Evolutionary conservation across 2,888 invertebrate species (phyloP).

Genomic region (Poecilus cupreus): DNA sequence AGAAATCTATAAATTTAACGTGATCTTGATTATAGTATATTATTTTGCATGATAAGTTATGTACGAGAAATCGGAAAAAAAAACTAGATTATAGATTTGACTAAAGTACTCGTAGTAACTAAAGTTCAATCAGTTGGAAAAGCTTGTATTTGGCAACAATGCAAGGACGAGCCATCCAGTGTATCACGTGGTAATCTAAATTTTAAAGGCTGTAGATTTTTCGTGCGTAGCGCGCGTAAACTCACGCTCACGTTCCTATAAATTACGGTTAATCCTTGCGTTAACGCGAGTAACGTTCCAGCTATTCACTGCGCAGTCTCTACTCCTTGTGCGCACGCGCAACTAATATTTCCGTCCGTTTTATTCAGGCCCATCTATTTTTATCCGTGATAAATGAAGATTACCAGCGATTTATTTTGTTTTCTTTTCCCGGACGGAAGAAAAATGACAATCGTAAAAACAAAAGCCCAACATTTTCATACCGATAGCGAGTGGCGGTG

Average conservation of each 20-base stretch:
- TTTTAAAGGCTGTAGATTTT: constrained; percentile 37
- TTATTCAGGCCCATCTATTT: constrained; percentile 57
- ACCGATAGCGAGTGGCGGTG: constrained; percentile 32
- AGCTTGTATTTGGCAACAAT: not conserved
- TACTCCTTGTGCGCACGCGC: not conserved
- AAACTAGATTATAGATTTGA: no score
- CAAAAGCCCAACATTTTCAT: constrained; percentile 56
- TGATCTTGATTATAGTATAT: no score
- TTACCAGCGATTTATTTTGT: constrained; percentile 58
- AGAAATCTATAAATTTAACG: no score
- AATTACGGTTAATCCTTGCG: constrained; percentile 45
- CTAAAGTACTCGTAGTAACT: no score
- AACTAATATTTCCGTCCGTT: constrained; percentile 48
- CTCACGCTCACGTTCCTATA: constrained; percentile 34
- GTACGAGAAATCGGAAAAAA: no score
- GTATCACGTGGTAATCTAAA: constrained; percentile 11
- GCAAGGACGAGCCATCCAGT: not conserved
- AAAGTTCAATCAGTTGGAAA: not conserved
- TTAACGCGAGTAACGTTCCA: constrained; percentile 28
- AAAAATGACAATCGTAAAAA: constrained; percentile 58
- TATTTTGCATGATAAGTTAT: no score
- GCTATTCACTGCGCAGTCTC: constrained; percentile 15
- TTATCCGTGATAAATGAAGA: constrained; percentile 57
- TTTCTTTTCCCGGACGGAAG: constrained; percentile 55
- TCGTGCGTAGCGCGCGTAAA: not conserved